Conservation (phyloP, 2,113 vertebrate genomes). For the Ceratotherium simum region DNA sequence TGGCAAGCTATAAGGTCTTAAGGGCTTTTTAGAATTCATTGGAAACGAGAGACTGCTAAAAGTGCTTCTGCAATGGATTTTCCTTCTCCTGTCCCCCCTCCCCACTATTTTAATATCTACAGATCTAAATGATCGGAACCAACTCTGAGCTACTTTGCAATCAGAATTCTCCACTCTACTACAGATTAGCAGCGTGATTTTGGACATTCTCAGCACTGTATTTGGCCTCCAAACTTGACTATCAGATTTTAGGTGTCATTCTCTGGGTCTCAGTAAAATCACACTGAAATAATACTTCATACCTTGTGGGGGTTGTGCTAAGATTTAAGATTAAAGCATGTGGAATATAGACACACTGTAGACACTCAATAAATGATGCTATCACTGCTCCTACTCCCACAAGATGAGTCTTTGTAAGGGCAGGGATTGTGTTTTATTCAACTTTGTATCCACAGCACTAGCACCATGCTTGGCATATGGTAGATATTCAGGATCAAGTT, state of each 20-base stretch:
- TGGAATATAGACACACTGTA: background rate
- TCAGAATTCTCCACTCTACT: background rate
- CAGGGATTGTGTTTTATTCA: background rate
- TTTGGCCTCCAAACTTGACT: background rate
- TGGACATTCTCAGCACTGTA: background rate
- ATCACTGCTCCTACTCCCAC: background rate
- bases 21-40: conserved; percentile 42
- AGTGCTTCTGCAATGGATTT: background rate
- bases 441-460: background rate
- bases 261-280: background rate
- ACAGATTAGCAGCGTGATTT: background rate
- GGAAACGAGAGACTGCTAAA: background rate
- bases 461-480: background rate
- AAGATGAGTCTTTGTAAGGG: background rate
- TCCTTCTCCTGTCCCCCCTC: background rate
- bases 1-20: background rate
- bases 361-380: background rate
- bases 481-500: background rate
- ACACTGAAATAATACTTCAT: background rate
- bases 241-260: background rate
- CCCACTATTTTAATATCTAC: background rate
- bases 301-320: background rate
- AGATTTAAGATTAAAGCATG: background rate
- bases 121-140: background rate
- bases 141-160: background rate